These are phyloP conservation scores for Diloba caeruleocephala DNA, from an alignment of 2,888 invertebrate species.

Conservation along the genomic window DNA sequence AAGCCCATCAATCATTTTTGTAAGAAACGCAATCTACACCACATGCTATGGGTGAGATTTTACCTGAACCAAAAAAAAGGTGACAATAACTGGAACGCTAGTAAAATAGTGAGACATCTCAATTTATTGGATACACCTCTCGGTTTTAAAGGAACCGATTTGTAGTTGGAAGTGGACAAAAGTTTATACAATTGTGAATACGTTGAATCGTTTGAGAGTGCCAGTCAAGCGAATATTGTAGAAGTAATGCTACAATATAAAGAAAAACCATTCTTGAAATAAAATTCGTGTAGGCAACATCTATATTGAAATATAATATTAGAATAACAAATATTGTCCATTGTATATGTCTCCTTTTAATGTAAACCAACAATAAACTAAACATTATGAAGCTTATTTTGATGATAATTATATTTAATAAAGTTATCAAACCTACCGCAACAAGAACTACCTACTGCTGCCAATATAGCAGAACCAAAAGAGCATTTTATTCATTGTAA, in stretches of 20 bases:
- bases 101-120: slow-evolving; percentile 83
- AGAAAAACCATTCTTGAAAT: slow-evolving; percentile 38
- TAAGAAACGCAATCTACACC: slow-evolving; percentile 78
- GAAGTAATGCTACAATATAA: slow-evolving; percentile 40
- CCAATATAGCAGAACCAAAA: no score
- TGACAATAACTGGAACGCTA: slow-evolving; percentile 79
- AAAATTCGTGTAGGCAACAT: slow-evolving; percentile 41
- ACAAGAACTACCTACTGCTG: not conserved
- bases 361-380: slow-evolving; percentile 17
- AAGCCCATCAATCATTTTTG: slow-evolving; percentile 81
- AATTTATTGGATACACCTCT: slow-evolving; percentile 77
- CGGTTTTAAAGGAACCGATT: slow-evolving; percentile 59
- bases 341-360: slow-evolving; percentile 29
- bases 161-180: slow-evolving; percentile 54
- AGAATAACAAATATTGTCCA: slow-evolving; percentile 34
- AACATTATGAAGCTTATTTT: slow-evolving; percentile 12
- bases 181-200: slow-evolving; percentile 40
- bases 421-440: not conserved
- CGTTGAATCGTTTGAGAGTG: slow-evolving; percentile 63
- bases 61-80: slow-evolving; percentile 83
- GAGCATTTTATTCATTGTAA: not conserved
- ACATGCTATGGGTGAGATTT: slow-evolving; percentile 71
- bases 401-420: slow-evolving; percentile 14
- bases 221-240: slow-evolving; percentile 53
- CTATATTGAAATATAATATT: slow-evolving; percentile 30